Evolutionary conservation across 2,797 vertebrate genomes (phyloP), one percentile per base, ranked within the genome.

Genomic region (Capromys pilorides): DNA sequence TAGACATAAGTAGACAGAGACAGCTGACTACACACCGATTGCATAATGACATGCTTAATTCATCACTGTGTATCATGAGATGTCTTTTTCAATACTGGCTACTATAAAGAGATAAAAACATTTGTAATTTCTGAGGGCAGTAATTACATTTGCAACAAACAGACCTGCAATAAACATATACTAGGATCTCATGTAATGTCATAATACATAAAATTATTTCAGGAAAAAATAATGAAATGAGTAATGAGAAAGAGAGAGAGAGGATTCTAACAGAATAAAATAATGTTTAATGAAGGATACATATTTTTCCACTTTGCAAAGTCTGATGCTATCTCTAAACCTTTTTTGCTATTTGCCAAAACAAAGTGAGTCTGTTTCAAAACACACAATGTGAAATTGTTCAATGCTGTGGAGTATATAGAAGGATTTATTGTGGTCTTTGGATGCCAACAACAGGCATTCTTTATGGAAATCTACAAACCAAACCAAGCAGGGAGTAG

Each of bases 321-420:
- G 59, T 81, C 45, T 5, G 79, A 88, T 93, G 57, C 73, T 61
- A 28, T 22, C 94, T 66, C 45, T 85, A 73, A 94, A 86, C 22
- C 41, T 93, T 94, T 79, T 54, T 80, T 94, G 82, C 73, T 90
- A 57, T 75, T 71, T 95, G 90, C 75, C 26, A 86, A 95, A 94
- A 96, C 93, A 97, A 96, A 96, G 51, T 36, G 39, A 94, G 85
- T 86, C 85, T 97, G 67, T 97, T 96, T 73, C 49, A 64, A 89
- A 94, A 88, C 81, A 83, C 49, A 96, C 79, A 96, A 93, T 95
- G 91, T 45, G 45, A 84, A 61, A 95, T 89, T 97, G 91, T 97
- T 94, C 85, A 79, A 62, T 45, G 69, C 51, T 54, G 6, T 49
- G n/a, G 54, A 93, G n/a, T 28, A n/a, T 92, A 80, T 88, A 45